phyloP scores from a whole-genome alignment of 2,888 invertebrate genomes.

The Augiades crinisus region DNA sequence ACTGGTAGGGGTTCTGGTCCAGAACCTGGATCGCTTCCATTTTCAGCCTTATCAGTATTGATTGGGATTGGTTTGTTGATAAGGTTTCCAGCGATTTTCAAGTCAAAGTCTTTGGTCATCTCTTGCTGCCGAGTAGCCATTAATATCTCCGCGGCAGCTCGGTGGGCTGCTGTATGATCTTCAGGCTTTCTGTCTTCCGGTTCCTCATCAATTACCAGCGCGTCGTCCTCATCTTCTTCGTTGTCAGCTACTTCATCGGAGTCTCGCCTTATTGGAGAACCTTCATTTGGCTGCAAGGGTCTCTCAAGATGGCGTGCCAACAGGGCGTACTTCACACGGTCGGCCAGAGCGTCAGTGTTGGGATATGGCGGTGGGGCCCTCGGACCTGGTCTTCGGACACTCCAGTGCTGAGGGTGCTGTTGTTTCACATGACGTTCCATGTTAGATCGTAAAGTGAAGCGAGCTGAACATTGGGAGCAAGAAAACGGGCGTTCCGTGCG shows the following conservation, averaged over 20 bases:
- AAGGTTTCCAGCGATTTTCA: slow-evolving; percentile 79
- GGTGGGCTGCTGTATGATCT: slow-evolving; percentile 73
- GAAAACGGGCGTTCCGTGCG: slow-evolving; percentile 95
- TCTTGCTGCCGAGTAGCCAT: slow-evolving; percentile 75
- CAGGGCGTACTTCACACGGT: slow-evolving; percentile 86
- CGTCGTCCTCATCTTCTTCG: slow-evolving; percentile 85
- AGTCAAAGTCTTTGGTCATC: slow-evolving; percentile 72
- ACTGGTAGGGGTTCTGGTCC: slow-evolving; percentile 90
- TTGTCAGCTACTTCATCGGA: slow-evolving; percentile 83
- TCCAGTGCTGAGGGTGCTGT: slow-evolving; percentile 95
- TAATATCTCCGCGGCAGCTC: slow-evolving; percentile 81
- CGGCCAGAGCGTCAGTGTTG: slow-evolving; percentile 55
- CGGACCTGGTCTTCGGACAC: slow-evolving; percentile 84
- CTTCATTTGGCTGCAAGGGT: slow-evolving; percentile 69
- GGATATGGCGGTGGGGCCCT: slow-evolving; percentile 68
- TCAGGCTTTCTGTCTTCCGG: slow-evolving; percentile 58
- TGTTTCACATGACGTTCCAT: slow-evolving; percentile 98
- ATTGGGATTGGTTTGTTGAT: slow-evolving; percentile 74
- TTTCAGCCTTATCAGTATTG: slow-evolving; percentile 47
- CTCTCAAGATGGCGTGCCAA: slow-evolving; percentile 89
- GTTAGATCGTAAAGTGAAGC: slow-evolving; percentile 95
- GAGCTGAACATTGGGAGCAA: slow-evolving; percentile 94
- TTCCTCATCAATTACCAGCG: slow-evolving; percentile 86
- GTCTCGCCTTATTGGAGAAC: slow-evolving; percentile 63
- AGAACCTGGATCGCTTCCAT: slow-evolving; percentile 65